Conservation (phyloP, 1,140 invertebrate species). For the Drosophila albomicans region DNA sequence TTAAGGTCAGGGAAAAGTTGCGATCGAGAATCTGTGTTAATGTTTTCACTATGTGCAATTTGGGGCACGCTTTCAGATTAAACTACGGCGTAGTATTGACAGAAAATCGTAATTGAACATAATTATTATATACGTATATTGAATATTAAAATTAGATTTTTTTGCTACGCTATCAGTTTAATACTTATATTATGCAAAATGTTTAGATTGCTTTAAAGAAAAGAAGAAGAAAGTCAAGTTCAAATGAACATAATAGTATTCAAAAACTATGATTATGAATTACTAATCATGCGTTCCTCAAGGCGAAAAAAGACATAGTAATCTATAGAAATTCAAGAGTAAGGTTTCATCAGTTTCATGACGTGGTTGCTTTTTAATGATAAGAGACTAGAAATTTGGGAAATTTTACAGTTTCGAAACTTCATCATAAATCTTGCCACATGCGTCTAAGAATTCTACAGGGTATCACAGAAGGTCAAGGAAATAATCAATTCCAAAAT, state of each 20-base stretch:
- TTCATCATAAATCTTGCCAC: neutral
- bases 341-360: neutral
- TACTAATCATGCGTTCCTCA: neutral
- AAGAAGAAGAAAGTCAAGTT: neutral
- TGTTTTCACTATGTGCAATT: slow-evolving; percentile 6
- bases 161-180: neutral
- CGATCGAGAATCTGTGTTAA: neutral
- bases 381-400: neutral
- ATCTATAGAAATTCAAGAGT: neutral
- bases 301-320: neutral
- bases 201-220: neutral
- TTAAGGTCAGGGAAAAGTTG: slow-evolving; percentile 7
- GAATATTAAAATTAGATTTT: neutral
- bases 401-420: neutral
- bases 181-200: too few relatives aligned
- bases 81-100: neutral
- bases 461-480: neutral
- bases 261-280: neutral
- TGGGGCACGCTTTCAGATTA: neutral
- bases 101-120: neutral
- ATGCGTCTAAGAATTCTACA: neutral
- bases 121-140: neutral
- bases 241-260: neutral
- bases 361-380: neutral
- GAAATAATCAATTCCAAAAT: slow-evolving; percentile 1